These are phyloP conservation scores for Isoperla grammatica DNA, from an alignment of 2,888 invertebrate species.

Conservation along the genomic window DNA sequence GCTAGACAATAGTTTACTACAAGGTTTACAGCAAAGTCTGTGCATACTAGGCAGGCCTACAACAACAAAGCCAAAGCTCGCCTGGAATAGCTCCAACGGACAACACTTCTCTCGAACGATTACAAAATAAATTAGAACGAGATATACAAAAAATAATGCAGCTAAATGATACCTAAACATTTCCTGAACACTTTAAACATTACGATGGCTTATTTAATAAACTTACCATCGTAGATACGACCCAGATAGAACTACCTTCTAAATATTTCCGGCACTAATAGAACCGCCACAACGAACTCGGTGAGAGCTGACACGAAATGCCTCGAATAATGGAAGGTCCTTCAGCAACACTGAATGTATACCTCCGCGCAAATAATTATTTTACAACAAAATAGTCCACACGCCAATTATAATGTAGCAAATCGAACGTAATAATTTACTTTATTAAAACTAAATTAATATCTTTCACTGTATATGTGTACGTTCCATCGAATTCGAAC, in stretches of 20 bases:
- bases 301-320: constrained; percentile 30
- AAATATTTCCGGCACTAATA: constrained; percentile 31
- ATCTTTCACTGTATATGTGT: constrained; percentile 23
- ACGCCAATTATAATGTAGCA: constrained; percentile 22
- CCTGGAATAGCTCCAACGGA: constrained; percentile 1
- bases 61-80: constrained; percentile 15
- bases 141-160: neutral
- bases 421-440: constrained; percentile 21
- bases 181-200: neutral
- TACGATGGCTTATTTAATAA: constrained; percentile 24
- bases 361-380: constrained; percentile 30
- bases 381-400: constrained; percentile 27
- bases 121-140: neutral
- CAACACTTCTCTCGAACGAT: neutral
- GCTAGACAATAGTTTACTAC: too few relatives aligned
- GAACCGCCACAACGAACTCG: constrained; percentile 32
- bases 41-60: neutral
- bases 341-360: constrained; percentile 27
- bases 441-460: constrained; percentile 24
- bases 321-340: constrained; percentile 29
- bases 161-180: neutral
- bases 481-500: constrained; percentile 30
- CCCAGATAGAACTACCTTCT: constrained; percentile 31
- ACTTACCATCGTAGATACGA: constrained; percentile 34
- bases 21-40: too few relatives aligned